A percentile compares a stretch with the other conserved stretches of the same genome.
These are phyloP conservation scores for Chrysodeixis includens DNA, from an alignment of 2,888 invertebrate species.

Conservation along the genomic window DNA sequence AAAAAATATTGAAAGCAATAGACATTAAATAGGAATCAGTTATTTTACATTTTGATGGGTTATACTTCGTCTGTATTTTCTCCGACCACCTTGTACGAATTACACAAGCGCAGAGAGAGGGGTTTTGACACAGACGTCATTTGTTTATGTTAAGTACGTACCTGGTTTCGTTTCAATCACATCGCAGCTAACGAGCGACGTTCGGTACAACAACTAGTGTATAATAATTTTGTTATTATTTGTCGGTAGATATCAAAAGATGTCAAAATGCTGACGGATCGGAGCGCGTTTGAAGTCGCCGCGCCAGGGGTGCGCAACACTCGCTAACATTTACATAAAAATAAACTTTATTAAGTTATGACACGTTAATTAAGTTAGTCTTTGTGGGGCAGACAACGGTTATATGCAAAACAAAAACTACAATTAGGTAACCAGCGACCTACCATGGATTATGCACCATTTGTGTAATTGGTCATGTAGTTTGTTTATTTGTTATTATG, in stretches of 20 bases:
- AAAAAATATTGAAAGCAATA: too few species aligned
- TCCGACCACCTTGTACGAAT: neutral
- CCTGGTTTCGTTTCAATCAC: conserved; percentile 15
- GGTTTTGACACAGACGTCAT: neutral
- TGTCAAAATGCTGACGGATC: conserved; percentile 84
- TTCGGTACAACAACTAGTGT: conserved; percentile 58
- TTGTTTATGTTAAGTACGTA: neutral
- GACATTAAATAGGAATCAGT: too few species aligned
- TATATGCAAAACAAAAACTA: conserved; percentile 36
- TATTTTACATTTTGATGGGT: too few species aligned
- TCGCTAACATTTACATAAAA: conserved; percentile 77
- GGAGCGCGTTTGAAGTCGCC: conserved; percentile 74
- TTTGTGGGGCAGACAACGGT: conserved; percentile 35
- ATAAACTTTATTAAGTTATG: conserved; percentile 68
- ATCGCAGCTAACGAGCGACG: conserved; percentile 39
- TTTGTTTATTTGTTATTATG: neutral
- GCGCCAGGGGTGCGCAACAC: conserved; percentile 77
- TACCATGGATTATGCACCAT: conserved; percentile 10
- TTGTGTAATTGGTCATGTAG: neutral
- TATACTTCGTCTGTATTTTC: too few species aligned
- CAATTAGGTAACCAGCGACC: conserved; percentile 11
- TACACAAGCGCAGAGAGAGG: neutral
- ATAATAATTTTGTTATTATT: conserved; percentile 79
- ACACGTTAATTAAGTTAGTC: conserved; percentile 66
- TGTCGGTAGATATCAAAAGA: conserved; percentile 87